Evolutionary conservation across 2,797 vertebrate species (phyloP).

Genomic region (Onychomys arenicola): DNA sequence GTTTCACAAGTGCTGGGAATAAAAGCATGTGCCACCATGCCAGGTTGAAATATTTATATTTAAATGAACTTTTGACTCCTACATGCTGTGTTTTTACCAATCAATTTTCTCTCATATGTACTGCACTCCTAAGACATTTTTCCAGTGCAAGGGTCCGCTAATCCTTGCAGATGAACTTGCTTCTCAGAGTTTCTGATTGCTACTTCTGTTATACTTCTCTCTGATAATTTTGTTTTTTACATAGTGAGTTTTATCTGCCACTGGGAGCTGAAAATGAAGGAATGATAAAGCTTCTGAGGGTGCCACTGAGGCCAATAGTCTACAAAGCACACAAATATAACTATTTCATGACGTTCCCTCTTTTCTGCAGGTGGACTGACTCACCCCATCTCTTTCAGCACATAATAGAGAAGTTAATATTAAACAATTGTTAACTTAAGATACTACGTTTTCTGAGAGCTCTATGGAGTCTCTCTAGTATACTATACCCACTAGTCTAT

Average conservation of each 20-base stretch:
- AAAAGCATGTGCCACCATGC: background rate
- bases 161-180: background rate
- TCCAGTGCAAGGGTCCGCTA: background rate
- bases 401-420: background rate
- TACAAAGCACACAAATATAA: background rate
- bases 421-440: background rate
- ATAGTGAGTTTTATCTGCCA: background rate
- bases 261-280: background rate
- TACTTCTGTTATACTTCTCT: constrained; percentile 9
- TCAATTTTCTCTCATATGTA: background rate
- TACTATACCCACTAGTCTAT: background rate
- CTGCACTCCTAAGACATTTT: background rate
- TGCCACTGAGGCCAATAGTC: background rate
- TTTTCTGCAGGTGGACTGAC: background rate
- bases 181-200: background rate
- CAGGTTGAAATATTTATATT: background rate
- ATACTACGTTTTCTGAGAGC: background rate
- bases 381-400: background rate
- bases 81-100: background rate
- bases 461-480: too few relatives aligned
- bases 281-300: background rate
- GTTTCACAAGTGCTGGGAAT: background rate
- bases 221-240: background rate
- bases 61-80: background rate
- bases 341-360: background rate